phyloP scores from a whole-genome alignment of 2,888 invertebrate genomes.

The Germaria angustata region DNA sequence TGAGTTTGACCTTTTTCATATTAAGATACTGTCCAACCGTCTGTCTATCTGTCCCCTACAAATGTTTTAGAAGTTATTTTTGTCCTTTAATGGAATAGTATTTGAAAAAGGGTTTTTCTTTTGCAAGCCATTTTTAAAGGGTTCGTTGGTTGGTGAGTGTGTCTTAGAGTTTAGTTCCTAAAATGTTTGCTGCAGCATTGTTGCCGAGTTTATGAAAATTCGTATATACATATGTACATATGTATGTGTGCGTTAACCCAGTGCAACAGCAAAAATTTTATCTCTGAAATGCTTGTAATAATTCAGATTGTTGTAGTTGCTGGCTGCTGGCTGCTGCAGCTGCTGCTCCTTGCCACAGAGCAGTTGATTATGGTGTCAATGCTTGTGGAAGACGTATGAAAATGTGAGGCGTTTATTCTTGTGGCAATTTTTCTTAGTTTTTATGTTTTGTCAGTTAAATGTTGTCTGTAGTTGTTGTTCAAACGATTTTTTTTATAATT shows the following conservation, averaged over 20 bases:
- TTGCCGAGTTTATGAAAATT: conserved; percentile 53
- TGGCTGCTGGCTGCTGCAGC: conserved; percentile 2
- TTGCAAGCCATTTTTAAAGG: not conserved
- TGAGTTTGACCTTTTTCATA: conserved; percentile 12
- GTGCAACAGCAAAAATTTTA: conserved; percentile 7
- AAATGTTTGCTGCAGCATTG: conserved; percentile 39
- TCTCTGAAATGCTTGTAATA: conserved; percentile 28
- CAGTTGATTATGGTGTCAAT: conserved; percentile 7
- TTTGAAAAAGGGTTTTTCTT: not conserved
- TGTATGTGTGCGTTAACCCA: conserved; percentile 2
- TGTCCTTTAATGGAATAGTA: not conserved
- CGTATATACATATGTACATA: conserved; percentile 25
- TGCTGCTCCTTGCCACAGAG: conserved; percentile 11
- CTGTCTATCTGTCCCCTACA: not conserved
- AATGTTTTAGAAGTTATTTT: not conserved
- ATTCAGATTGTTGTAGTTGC: conserved; percentile 7
- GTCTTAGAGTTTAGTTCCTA: not conserved
- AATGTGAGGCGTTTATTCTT: conserved; percentile 8
- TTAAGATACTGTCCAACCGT: not conserved
- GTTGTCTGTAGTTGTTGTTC: conserved; percentile 9
- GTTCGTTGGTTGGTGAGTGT: not conserved
- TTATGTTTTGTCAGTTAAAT: conserved; percentile 32
- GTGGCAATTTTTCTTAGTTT: conserved; percentile 34
- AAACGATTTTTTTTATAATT: no score
- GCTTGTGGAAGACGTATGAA: conserved; percentile 9